Evolutionary conservation across 1,140 invertebrate species (phyloP).

Genomic region (Trichogramma pretiosum): DNA sequence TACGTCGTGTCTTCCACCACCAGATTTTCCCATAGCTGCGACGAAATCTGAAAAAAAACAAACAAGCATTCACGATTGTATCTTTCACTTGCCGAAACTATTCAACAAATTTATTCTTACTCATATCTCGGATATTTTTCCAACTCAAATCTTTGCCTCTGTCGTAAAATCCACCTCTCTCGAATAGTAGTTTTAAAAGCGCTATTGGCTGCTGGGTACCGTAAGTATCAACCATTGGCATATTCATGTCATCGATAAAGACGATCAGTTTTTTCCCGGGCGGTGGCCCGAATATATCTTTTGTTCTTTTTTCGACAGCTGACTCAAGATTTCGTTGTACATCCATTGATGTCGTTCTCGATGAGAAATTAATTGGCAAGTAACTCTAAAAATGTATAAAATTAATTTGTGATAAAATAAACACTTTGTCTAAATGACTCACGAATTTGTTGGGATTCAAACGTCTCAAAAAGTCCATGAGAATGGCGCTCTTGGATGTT

Average conservation of each 20-base stretch:
- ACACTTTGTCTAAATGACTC: too few species aligned
- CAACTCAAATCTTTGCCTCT: conserved; percentile 81
- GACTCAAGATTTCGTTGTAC: conserved; percentile 80
- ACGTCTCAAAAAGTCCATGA: conserved; percentile 67
- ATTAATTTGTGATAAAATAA: not conserved
- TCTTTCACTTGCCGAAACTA: not conserved
- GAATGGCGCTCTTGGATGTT: conserved; percentile 83
- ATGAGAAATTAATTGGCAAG: conserved; percentile 83
- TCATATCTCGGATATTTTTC: conserved; percentile 78
- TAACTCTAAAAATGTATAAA: conserved; percentile 45
- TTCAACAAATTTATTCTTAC: conserved; percentile 30
- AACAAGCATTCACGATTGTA: not conserved
- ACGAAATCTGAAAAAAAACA: conserved; percentile 53
- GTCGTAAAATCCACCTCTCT: conserved; percentile 79
- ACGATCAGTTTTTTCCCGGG: conserved; percentile 77
- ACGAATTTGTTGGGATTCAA: conserved; percentile 63
- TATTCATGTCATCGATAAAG: conserved; percentile 91
- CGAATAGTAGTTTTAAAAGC: conserved; percentile 74
- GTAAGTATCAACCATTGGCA: conserved; percentile 81
- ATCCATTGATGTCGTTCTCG: conserved; percentile 78
- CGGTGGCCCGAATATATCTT: conserved; percentile 79
- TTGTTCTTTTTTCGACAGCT: conserved; percentile 78
- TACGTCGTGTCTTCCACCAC: conserved; percentile 79
- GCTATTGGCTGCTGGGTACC: conserved; percentile 90
- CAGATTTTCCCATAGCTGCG: conserved; percentile 72